These are phyloP conservation scores for Hartigia nigra DNA, from an alignment of 2,888 invertebrate genomes.

Conservation along the genomic window DNA sequence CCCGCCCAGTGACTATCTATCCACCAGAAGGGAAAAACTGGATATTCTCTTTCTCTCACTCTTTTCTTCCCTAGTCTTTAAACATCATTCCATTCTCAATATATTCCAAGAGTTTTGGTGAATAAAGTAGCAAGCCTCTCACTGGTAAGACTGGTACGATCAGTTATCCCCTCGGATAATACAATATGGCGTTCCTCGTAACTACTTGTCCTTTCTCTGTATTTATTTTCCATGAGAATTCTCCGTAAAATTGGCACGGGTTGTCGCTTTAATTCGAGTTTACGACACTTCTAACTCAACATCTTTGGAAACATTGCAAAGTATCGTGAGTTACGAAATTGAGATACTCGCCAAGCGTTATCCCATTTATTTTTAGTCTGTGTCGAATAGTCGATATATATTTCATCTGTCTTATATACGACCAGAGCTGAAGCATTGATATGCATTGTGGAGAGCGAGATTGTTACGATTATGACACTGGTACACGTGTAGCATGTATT, in stretches of 20 bases:
- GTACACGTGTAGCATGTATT: neutral
- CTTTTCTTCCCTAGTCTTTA: slow-evolving; percentile 11
- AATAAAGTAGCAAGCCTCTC: neutral
- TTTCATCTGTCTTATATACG: neutral
- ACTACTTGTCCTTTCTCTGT: neutral
- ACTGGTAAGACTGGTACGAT: neutral
- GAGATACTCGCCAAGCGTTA: neutral
- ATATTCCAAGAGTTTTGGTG: neutral
- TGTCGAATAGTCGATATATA: neutral
- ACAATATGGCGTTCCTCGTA: neutral
- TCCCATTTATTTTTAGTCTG: neutral
- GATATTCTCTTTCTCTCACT: slow-evolving; percentile 15
- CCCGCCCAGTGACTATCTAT: neutral
- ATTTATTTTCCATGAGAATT: neutral
- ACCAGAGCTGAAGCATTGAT: neutral
- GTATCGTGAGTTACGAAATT: neutral
- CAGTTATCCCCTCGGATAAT: neutral
- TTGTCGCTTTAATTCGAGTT: neutral
- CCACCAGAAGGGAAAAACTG: neutral
- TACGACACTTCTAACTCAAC: neutral
- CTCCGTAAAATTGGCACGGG: neutral
- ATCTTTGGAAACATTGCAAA: neutral
- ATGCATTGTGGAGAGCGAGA: neutral
- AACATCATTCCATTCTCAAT: neutral
- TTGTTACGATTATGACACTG: neutral